Evolutionary conservation across 2,888 invertebrate species (phyloP), one percentile per base, ranked within the genome.

Genomic region (Itoplectis maculator): DNA sequence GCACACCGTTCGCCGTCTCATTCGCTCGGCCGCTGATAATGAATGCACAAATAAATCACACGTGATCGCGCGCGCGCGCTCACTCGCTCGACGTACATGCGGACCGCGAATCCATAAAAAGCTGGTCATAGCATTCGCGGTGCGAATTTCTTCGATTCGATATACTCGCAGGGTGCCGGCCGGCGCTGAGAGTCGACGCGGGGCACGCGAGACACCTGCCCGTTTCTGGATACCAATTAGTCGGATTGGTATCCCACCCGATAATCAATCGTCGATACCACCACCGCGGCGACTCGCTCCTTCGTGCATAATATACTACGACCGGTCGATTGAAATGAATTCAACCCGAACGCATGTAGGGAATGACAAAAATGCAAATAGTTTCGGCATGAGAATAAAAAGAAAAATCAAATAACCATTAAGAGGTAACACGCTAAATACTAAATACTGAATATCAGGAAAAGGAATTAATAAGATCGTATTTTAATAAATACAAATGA

Each of bases 21-120:
- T 74, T 68, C 61, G 63, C 13, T 70, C 63, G 18, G 20, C 18
- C 51, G 42, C 65, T 37, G 61, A 79, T 79, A 79, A 82, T 79
- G 70, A 82, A 82, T 82, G 66, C 75, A 82, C 68, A 72, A 72
- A 82, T 82, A 79, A 82, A 82, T 82, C 61, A 82, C 79, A 68
- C 66, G 79, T 29, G 68, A 68, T 75, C 35, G 15, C 23, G 29
- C 29, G 29, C 29, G 29, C 29, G 29, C 29, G 29, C n/a, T n/a
- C n/a, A n/a, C n/a, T n/a, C n/a, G n/a, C n/a, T 70, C 69, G 40
- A 40, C 23, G 42, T 54, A 37, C 56, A 23, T 59, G 45, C 11
- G 59, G 72, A 59, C 9, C n/a, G 45, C 35, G 72, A 72, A 72
- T 45, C 45, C 56, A 59, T 63, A 79, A 82, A 82, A 82, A 79